Percentiles rank a stretch among this genome's conserved stretches.
Evolutionary conservation across 2,113 vertebrate species (phyloP).

Genomic region (Mirounga angustirostris): DNA sequence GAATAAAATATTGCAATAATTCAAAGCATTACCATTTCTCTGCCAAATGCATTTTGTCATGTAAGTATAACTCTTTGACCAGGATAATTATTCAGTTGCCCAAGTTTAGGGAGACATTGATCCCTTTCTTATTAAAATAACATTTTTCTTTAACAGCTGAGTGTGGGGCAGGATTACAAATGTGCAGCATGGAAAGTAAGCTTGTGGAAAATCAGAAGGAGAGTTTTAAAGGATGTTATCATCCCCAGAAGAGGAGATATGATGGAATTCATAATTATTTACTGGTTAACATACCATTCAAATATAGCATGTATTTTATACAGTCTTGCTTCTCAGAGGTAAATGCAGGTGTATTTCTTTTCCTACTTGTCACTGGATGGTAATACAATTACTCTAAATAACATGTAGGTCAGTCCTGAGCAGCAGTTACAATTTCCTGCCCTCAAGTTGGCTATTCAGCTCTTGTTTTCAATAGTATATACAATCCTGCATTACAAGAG

Average conservation of each 20-base stretch:
- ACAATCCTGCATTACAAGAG: slow-evolving; percentile 13
- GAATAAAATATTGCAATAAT: slow-evolving; percentile 65
- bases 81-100: slow-evolving; percentile 10
- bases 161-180: slow-evolving; percentile 29
- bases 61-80: slow-evolving; percentile 44
- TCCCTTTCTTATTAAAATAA: slow-evolving; percentile 55
- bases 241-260: neutral
- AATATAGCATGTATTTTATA: neutral
- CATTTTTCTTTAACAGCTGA: slow-evolving; percentile 25
- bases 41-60: slow-evolving; percentile 54
- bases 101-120: slow-evolving; percentile 38
- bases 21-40: slow-evolving; percentile 43
- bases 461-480: slow-evolving; percentile 69
- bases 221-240: neutral
- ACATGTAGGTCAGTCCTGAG: slow-evolving; percentile 53
- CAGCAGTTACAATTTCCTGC: slow-evolving; percentile 6
- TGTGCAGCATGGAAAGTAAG: neutral
- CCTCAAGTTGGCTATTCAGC: neutral
- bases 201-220: neutral
- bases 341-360: neutral
- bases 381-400: slow-evolving; percentile 56
- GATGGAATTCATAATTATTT: neutral
- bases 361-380: neutral
- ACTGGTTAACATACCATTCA: neutral
- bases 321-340: slow-evolving; percentile 34